Percentiles rank a stretch among this genome's conserved stretches.
Conservation (phyloP, 2,113 vertebrate genomes). For the Maccullochella peelii region DNA sequence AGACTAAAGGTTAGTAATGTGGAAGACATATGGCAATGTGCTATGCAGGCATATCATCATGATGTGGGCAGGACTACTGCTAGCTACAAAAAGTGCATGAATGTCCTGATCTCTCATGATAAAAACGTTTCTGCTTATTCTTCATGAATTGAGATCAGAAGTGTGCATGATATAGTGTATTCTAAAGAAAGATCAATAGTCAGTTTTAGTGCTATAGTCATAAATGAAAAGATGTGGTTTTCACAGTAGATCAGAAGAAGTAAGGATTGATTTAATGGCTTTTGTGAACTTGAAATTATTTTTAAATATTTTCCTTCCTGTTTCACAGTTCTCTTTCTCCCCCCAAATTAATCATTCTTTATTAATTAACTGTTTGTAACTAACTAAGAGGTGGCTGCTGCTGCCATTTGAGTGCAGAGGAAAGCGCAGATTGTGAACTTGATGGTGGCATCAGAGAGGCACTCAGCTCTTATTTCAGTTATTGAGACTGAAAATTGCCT, state of each 20-base stretch:
- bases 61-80: slow-evolving; percentile 12
- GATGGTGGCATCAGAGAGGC: neutral
- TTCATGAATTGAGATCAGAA: neutral
- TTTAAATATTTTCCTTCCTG: too few species aligned
- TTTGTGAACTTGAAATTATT: neutral
- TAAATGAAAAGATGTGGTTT: neutral
- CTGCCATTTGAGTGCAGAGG: neutral
- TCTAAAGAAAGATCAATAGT: neutral
- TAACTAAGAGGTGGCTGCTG: neutral
- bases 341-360: neutral
- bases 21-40: slow-evolving; percentile 26
- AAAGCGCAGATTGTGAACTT: neutral
- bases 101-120: neutral
- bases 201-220: neutral
- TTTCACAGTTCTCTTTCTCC: neutral
- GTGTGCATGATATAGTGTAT: neutral
- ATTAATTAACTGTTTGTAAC: neutral
- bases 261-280: neutral
- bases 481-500: neutral
- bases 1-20: slow-evolving; percentile 51
- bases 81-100: neutral
- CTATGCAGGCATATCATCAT: slow-evolving; percentile 30
- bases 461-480: neutral
- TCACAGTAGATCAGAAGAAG: neutral
- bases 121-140: neutral